Evolutionary conservation across 2,113 vertebrate genomes (phyloP).

Genomic region (Cairina moschata): DNA sequence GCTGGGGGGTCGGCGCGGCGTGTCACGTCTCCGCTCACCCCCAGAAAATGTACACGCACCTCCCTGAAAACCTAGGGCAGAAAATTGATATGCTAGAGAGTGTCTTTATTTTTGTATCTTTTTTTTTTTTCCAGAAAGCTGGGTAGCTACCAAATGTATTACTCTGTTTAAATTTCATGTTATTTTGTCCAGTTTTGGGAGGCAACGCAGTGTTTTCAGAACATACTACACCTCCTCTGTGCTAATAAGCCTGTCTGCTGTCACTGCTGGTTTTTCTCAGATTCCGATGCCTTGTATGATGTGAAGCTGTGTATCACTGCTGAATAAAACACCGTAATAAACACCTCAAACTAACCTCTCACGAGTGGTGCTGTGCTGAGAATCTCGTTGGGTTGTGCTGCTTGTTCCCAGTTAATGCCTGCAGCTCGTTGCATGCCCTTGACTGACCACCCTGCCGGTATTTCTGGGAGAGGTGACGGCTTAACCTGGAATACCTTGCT

Average conservation of each 20-base stretch:
- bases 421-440: background rate
- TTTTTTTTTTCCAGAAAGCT: background rate
- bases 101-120: background rate
- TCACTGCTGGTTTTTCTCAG: background rate
- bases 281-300: conserved; percentile 46
- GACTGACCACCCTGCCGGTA: fast-evolving
- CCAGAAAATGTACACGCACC: fast-evolving
- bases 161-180: background rate
- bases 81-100: background rate
- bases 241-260: background rate
- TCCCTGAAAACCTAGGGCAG: background rate
- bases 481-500: background rate
- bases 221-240: background rate
- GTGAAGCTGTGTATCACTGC: conserved; percentile 58
- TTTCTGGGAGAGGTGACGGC: background rate
- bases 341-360: conserved; percentile 58
- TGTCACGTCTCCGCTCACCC: background rate
- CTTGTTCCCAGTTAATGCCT: fast-evolving
- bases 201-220: background rate
- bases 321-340: conserved; percentile 79
- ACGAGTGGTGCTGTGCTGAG: conserved; percentile 59
- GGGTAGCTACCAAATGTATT: background rate
- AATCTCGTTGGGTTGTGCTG: background rate
- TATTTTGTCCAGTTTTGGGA: background rate
- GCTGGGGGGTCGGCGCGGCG: background rate